A percentile compares a stretch with the other conserved stretches of the same genome.
These are phyloP conservation scores for Percina caprodes DNA, from an alignment of 2,113 vertebrate genomes.

Conservation along the genomic window DNA sequence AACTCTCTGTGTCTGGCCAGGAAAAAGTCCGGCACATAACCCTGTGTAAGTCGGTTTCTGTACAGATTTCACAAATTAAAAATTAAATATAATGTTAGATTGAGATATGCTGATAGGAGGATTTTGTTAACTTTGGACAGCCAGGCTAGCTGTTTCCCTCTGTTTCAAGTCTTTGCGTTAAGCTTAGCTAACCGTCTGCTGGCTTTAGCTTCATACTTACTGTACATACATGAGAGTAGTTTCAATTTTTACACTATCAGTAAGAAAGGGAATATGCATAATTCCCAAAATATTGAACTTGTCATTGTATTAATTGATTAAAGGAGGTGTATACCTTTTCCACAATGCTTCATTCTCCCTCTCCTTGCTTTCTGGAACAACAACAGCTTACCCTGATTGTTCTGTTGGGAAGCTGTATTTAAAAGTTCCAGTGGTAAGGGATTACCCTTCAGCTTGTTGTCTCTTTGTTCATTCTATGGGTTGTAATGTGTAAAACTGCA, in stretches of 20 bases:
- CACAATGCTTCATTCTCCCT: neutral
- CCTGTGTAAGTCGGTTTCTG: no score
- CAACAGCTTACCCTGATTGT: neutral
- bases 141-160: no score
- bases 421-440: neutral
- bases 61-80: no score
- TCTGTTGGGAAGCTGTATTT: constrained; percentile 1
- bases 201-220: no score
- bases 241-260: no score
- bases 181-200: no score
- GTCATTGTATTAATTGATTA: neutral
- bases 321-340: neutral
- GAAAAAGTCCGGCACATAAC: neutral
- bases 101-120: no score
- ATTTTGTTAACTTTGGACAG: no score
- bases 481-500: neutral
- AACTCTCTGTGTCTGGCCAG: neutral
- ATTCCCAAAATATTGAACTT: neutral
- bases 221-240: no score
- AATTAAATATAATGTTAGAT: no score
- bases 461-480: constrained; percentile 11
- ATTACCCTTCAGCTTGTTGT: constrained; percentile 3
- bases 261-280: no score
- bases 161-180: no score
- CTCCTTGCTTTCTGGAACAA: neutral